A percentile compares a stretch with the other conserved stretches of the same genome.
Evolutionary conservation across 2,113 vertebrate species (phyloP).

Genomic region (Recurvirostra avosetta): DNA sequence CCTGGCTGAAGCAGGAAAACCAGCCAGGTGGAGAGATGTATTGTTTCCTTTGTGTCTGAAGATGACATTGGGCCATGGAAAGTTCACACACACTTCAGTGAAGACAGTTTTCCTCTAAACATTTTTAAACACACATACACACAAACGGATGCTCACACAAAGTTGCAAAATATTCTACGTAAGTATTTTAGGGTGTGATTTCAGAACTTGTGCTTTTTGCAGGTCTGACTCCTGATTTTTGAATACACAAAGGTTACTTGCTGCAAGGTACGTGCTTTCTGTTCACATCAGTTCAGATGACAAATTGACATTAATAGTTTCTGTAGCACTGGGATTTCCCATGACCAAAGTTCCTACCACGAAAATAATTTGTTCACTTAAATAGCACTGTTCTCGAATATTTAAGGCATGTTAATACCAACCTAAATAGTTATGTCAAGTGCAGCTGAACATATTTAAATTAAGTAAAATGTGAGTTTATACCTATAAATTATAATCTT

Average conservation of each 20-base stretch:
- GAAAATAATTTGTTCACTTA: not conserved
- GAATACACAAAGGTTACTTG: not conserved
- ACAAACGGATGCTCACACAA: not conserved
- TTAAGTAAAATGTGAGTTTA: not conserved
- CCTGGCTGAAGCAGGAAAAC: not conserved
- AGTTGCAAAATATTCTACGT: not conserved
- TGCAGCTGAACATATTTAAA: not conserved
- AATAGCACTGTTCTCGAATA: not conserved
- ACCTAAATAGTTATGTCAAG: not conserved
- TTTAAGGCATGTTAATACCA: not conserved
- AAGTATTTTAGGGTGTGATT: not conserved
- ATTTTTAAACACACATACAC: not conserved
- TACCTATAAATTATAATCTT: not conserved
- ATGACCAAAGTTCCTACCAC: not conserved
- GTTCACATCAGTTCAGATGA: not conserved
- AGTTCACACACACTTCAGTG: not conserved
- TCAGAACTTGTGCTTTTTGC: not conserved
- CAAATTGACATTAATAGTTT: not conserved
- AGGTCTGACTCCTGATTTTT: not conserved
- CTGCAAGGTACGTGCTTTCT: not conserved
- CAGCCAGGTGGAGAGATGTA: rapidly evolving
- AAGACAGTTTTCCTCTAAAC: not conserved
- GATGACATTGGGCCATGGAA: not conserved
- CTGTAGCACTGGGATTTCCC: not conserved
- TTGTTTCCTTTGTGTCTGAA: not conserved